Conservation (phyloP, 2,888 invertebrate genomes). For the Chironomus riparius region DNA sequence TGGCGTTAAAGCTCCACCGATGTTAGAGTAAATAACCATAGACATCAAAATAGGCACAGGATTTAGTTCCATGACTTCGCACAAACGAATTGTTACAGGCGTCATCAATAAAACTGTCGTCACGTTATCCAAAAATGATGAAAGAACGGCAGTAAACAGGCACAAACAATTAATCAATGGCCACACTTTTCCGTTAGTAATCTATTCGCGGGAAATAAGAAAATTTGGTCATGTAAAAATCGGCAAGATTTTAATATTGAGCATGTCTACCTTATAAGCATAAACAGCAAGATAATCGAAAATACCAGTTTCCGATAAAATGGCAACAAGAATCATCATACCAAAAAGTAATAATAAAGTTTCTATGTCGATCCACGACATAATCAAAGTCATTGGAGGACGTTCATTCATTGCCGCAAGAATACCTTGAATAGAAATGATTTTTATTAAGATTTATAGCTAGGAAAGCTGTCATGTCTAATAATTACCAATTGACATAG, state of each 20-base stretch:
- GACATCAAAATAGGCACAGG: constrained; percentile 81
- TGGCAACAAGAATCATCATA: constrained; percentile 73
- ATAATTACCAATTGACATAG: constrained; percentile 52
- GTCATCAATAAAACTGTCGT: constrained; percentile 69
- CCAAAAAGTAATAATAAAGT: constrained; percentile 60
- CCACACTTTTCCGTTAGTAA: constrained; percentile 64
- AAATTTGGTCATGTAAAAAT: not conserved
- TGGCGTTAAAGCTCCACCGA: constrained; percentile 83
- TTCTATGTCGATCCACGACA: constrained; percentile 69
- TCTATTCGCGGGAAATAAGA: constrained; percentile 38
- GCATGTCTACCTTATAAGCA: constrained; percentile 51
- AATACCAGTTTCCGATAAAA: constrained; percentile 68
- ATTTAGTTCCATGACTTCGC: constrained; percentile 81
- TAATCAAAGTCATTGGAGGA: constrained; percentile 57
- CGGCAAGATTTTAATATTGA: not conserved
- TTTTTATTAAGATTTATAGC: not conserved
- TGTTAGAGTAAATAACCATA: constrained; percentile 83
- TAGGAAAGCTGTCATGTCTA: not conserved
- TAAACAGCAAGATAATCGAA: constrained; percentile 67
- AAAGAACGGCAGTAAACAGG: constrained; percentile 57
- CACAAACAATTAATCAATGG: constrained; percentile 63
- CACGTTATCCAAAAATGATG: constrained; percentile 69
- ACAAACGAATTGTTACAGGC: constrained; percentile 70
- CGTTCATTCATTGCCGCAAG: constrained; percentile 59
- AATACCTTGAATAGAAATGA: constrained; percentile 35